These are phyloP conservation scores for Philypnodon macrostomus DNA, from an alignment of 2,797 vertebrate species.

Conservation along the genomic window DNA sequence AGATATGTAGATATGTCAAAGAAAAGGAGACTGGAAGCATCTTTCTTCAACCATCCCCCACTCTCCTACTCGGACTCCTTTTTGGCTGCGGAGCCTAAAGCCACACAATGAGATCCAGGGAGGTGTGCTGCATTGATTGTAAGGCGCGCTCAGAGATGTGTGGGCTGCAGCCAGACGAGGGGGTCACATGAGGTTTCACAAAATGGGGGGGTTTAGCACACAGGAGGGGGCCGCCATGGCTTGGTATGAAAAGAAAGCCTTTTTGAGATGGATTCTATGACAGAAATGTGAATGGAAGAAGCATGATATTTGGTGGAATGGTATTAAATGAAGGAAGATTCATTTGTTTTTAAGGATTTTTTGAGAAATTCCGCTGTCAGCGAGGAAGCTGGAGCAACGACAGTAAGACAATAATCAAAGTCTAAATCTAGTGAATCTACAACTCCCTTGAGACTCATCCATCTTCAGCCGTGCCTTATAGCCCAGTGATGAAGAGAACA, in stretches of 20 bases:
- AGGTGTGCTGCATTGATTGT: constrained; percentile 56
- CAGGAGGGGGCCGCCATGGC: constrained; percentile 45
- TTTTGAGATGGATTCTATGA: constrained; percentile 55
- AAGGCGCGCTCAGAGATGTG: constrained; percentile 35
- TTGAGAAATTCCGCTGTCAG: constrained; percentile 33
- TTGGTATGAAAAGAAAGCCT: constrained; percentile 62
- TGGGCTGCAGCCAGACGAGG: constrained; percentile 24
- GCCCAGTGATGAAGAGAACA: constrained; percentile 16
- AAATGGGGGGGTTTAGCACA: not conserved
- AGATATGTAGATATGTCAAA: no score
- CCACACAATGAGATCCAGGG: constrained; percentile 53
- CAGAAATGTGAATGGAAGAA: constrained; percentile 40
- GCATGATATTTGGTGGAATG: constrained; percentile 17
- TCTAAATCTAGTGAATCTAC: constrained; percentile 52
- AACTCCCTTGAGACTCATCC: constrained; percentile 44
- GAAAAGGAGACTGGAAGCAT: not conserved
- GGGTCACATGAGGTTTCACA: constrained; percentile 3
- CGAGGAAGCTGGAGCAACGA: constrained; percentile 22
- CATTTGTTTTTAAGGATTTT: constrained; percentile 20
- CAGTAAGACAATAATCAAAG: constrained; percentile 58
- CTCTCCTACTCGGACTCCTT: constrained; percentile 20
- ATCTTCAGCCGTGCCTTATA: constrained; percentile 14
- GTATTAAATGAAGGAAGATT: constrained; percentile 7
- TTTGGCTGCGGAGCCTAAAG: constrained; percentile 34
- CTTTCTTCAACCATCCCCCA: constrained; percentile 6